A percentile compares a stretch with the other conserved stretches of the same genome.
Evolutionary conservation across 2,113 vertebrate genomes (phyloP).

Genomic region (Microtus oregoni): DNA sequence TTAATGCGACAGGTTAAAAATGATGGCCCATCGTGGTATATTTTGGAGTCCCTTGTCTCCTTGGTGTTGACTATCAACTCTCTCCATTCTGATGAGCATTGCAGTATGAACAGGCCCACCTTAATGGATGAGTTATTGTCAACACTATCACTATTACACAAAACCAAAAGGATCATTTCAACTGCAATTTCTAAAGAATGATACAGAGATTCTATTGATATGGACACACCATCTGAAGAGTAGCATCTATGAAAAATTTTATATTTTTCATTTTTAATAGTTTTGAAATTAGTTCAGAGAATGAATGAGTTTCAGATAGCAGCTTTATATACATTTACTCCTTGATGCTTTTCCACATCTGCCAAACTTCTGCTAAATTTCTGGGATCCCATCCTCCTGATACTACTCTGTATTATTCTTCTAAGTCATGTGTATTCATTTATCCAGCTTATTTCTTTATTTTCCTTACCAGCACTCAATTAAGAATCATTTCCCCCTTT

Average conservation of each 20-base stretch:
- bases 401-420: neutral
- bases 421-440: neutral
- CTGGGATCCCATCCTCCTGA: neutral
- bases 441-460: neutral
- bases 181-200: slow-evolving; percentile 23
- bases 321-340: neutral
- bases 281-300: neutral
- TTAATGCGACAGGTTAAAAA: neutral
- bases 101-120: neutral
- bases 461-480: neutral
- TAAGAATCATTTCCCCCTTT: neutral
- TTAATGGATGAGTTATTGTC: neutral
- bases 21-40: neutral
- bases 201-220: neutral
- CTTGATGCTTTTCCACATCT: neutral
- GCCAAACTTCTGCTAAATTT: neutral
- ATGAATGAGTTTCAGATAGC: neutral
- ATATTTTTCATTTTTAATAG: neutral
- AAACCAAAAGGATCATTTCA: neutral
- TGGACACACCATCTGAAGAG: neutral
- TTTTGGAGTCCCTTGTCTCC: neutral
- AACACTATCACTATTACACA: neutral
- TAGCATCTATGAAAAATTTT: neutral
- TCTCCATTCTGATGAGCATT: neutral
- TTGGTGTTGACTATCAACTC: neutral